Evolutionary conservation across 2,888 invertebrate species (phyloP), one percentile per base, ranked within the genome.

Genomic region (Tridacna gigas): DNA sequence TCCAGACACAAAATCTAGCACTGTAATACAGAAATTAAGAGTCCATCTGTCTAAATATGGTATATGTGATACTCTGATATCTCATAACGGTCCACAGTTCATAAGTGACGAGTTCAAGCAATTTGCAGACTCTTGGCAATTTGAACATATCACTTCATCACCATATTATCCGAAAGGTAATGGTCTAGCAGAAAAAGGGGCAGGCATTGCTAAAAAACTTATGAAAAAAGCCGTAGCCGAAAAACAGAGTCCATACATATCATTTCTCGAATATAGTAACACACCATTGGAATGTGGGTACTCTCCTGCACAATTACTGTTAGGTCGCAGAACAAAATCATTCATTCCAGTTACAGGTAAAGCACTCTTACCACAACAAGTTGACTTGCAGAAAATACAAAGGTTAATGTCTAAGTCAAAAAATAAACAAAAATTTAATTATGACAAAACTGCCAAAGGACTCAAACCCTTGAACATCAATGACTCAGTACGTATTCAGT

Each of bases 221-320:
- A 77, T 85, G 79, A 66, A 74, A 56, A 82, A 79, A 56, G 82
- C 79, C 7, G 71, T 67, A 74, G 69, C 63, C 4, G 22, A 71
- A 9, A 51, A 78, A 18, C 26, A 73, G n/a, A 83, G 84, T 66
- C 83, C 81, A 5, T 86, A 83, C 78, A 74, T 84, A 3, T 79
- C 86, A 1, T 63, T 86, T 26, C 74, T 88, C n/a, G 84, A 89
- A 48, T 87, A 86, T 61, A 63, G 86, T 15, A 86, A 88, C 66
- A 86, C 83, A 28, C 88, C 86, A 11, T 66, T 88, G 0, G 83
- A 86, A 28, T 82, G 86, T 67, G 82, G 77, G 5, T 78, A 74
- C 20, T 84, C 82, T 65, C 84, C 88, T 15, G 80, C 79, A 25
- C 83, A 88, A 65, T 67, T 83, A 13, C 61, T 88, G 5, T 78